phyloP scores from a whole-genome alignment of 2,888 invertebrate species.

The Dasysyrphus albostriatus region DNA sequence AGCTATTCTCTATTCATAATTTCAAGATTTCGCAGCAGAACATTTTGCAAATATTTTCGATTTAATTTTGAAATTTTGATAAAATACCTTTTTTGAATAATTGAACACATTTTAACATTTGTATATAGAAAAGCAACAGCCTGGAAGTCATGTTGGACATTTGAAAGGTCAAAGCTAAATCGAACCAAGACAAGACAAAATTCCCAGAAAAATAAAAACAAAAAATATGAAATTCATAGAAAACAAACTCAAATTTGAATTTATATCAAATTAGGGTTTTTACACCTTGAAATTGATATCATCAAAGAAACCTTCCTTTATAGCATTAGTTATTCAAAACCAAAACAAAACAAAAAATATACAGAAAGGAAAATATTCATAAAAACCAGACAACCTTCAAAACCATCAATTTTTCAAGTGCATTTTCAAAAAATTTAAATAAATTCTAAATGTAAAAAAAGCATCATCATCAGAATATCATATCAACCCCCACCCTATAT shows the following conservation, averaged over 20 bases:
- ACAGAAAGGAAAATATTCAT: background rate
- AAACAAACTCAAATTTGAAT: background rate
- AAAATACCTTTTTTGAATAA: too few species aligned
- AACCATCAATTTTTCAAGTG: slow-evolving; percentile 23
- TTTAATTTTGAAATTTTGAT: too few species aligned
- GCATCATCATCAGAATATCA: slow-evolving; percentile 23
- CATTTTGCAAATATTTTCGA: too few species aligned
- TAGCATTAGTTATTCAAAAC: background rate
- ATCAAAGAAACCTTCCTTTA: background rate
- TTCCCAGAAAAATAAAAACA: background rate
- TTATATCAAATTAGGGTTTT: background rate
- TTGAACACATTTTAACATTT: too few species aligned
- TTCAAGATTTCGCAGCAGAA: too few species aligned
- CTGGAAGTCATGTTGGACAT: too few species aligned
- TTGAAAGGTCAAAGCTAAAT: too few species aligned
- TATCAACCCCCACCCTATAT: background rate
- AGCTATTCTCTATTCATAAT: too few species aligned
- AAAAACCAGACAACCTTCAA: slow-evolving; percentile 26
- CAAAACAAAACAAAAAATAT: background rate
- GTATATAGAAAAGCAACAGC: too few species aligned
- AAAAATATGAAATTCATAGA: background rate
- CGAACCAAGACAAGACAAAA: background rate
- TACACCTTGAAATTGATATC: background rate
- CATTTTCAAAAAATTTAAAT: slow-evolving; percentile 4
- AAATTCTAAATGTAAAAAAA: slow-evolving; percentile 24